Conservation (phyloP, 92 coral and sea anemone genomes). For the Heliopora coerulea region DNA sequence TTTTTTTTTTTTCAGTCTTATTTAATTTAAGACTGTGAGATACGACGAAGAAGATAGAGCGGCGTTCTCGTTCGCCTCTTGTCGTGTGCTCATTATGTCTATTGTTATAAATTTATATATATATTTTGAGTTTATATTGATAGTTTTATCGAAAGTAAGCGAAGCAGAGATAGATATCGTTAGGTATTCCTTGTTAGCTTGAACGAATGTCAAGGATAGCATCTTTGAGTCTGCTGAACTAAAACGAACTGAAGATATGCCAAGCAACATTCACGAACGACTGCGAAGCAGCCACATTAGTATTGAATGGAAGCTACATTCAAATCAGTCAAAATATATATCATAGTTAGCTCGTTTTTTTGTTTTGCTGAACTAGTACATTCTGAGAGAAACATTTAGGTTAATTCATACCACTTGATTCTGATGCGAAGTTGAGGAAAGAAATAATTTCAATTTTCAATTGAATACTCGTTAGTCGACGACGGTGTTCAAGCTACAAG, state of each 20-base stretch:
- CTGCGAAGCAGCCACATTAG: neutral
- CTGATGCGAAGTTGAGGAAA: too few species aligned
- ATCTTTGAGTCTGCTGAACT: neutral
- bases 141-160: neutral
- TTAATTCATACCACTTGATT: neutral
- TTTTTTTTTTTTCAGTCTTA: neutral
- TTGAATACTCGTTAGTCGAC: too few species aligned
- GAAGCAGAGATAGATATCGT: neutral
- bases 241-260: neutral
- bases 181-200: neutral
- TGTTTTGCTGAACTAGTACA: neutral
- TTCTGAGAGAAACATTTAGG: neutral
- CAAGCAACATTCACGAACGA: neutral
- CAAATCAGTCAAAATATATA: neutral
- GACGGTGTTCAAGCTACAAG: too few species aligned
- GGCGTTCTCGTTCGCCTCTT: neutral
- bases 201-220: neutral
- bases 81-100: neutral
- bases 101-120: too few species aligned
- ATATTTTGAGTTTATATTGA: neutral
- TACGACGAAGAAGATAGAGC: neutral
- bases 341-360: neutral
- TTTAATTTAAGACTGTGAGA: neutral
- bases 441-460: too few species aligned
- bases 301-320: neutral